These are phyloP conservation scores for Centropyge bicolor DNA, from an alignment of 2,797 vertebrate genomes.

Conservation along the genomic window DNA sequence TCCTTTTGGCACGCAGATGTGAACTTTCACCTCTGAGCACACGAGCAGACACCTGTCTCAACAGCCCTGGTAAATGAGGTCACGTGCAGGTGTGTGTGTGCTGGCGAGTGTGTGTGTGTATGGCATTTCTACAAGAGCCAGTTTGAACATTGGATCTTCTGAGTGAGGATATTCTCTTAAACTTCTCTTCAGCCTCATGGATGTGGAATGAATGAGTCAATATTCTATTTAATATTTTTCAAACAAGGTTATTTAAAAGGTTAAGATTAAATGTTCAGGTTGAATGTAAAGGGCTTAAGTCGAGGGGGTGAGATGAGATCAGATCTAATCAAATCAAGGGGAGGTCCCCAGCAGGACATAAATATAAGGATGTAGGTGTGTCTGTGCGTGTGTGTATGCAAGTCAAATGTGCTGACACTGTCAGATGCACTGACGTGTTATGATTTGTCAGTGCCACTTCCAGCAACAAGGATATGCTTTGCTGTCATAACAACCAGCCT, in stretches of 20 bases:
- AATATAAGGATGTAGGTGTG: conserved; percentile 25
- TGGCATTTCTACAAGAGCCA: not conserved
- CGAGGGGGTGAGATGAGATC: conserved; percentile 38
- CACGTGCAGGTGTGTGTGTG: conserved; percentile 55
- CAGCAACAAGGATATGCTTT: conserved; percentile 57
- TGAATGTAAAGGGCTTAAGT: conserved; percentile 28
- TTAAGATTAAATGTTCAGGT: conserved; percentile 15
- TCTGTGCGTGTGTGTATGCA: conserved; percentile 13
- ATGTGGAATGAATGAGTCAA: not conserved
- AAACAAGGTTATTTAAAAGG: conserved; percentile 24
- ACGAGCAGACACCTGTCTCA: conserved; percentile 77
- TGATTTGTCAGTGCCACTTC: conserved; percentile 71
- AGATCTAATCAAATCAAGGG: conserved; percentile 44
- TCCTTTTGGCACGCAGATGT: conserved; percentile 77
- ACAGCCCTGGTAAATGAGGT: conserved; percentile 73
- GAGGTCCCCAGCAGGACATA: conserved; percentile 32
- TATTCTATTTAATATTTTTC: conserved; percentile 4
- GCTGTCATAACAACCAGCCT: conserved; percentile 75
- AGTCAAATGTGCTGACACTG: conserved; percentile 71
- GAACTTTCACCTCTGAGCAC: conserved; percentile 73
- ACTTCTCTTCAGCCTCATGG: not conserved
- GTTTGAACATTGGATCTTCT: conserved; percentile 12
- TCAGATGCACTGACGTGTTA: conserved; percentile 70
- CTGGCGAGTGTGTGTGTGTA: conserved; percentile 18
- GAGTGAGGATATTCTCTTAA: conserved; percentile 27